These are phyloP conservation scores for Sebastes alutus DNA, from an alignment of 2,797 vertebrate genomes.

Conservation along the genomic window DNA sequence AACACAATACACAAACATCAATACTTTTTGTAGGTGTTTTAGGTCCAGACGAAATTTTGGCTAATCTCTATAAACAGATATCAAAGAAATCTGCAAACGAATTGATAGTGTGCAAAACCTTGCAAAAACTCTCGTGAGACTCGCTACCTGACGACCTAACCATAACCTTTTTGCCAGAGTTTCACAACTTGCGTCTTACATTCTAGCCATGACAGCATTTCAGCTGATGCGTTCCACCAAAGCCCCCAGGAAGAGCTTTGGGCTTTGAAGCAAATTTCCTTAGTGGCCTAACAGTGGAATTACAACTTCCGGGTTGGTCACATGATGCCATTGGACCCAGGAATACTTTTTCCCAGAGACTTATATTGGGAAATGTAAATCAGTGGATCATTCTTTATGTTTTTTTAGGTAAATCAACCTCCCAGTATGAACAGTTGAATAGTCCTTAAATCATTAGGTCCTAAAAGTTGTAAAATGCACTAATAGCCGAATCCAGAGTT, in stretches of 20 bases:
- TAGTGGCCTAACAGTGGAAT: too few relatives aligned
- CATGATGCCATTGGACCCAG: accelerated
- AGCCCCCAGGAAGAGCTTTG: too few relatives aligned
- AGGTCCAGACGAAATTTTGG: not conserved
- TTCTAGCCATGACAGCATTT: not conserved
- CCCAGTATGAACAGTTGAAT: accelerated
- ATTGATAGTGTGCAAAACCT: too few relatives aligned
- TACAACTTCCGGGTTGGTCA: accelerated
- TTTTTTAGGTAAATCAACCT: too few relatives aligned
- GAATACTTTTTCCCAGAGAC: accelerated
- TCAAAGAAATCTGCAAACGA: accelerated
- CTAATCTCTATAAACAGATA: not conserved
- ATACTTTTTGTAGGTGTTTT: not conserved
- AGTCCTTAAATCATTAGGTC: accelerated
- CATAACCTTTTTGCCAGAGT: accelerated
- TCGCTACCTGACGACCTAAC: accelerated
- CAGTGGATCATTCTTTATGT: accelerated
- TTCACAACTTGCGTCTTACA: accelerated
- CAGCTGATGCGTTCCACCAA: accelerated
- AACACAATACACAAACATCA: not conserved
- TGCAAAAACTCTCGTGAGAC: too few relatives aligned
- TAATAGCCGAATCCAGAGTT: too few relatives aligned
- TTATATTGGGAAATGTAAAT: too few relatives aligned
- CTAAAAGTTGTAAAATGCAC: too few relatives aligned
- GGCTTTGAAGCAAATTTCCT: accelerated